Evolutionary conservation across 2,797 vertebrate genomes (phyloP).

Genomic region (Halcyon smyrnensis): DNA sequence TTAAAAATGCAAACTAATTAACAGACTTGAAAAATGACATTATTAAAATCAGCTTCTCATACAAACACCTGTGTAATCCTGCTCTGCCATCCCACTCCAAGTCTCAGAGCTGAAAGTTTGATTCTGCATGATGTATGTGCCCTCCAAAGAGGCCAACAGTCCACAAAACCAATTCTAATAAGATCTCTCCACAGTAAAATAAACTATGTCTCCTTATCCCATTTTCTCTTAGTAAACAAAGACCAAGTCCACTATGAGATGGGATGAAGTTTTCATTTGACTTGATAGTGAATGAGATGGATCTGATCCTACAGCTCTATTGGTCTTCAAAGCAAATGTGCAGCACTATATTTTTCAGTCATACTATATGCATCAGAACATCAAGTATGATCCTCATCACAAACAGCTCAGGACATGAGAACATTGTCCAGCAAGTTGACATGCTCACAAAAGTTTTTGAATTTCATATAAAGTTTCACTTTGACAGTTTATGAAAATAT

Average conservation of each 20-base stretch:
- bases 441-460: neutral
- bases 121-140: neutral
- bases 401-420: neutral
- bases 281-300: neutral
- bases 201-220: neutral
- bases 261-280: neutral
- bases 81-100: neutral
- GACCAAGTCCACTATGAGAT: neutral
- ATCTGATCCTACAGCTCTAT: neutral
- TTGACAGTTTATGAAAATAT: neutral
- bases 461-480: neutral
- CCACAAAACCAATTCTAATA: neutral
- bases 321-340: accelerated
- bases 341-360: neutral
- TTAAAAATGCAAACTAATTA: neutral
- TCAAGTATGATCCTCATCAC: neutral
- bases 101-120: neutral
- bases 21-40: neutral
- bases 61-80: neutral
- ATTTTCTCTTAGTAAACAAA: neutral
- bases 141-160: neutral
- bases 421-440: neutral
- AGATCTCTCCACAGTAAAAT: neutral
- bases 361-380: neutral
- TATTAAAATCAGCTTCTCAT: neutral